A percentile compares a stretch with the other conserved stretches of the same genome.
Evolutionary conservation across 2,113 vertebrate species (phyloP).

Genomic region (Mystacornis crossleyi): DNA sequence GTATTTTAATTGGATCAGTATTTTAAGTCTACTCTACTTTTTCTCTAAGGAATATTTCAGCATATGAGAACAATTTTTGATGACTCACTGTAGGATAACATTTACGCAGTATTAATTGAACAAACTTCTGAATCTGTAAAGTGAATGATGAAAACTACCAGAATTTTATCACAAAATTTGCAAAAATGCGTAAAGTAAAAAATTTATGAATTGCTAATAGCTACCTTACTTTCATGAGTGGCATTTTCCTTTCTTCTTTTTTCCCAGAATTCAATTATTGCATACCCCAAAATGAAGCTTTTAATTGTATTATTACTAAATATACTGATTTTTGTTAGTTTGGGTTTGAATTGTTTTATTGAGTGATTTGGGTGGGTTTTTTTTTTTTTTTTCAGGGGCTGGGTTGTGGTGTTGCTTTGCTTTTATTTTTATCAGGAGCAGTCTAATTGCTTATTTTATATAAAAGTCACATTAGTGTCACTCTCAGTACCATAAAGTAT

Average conservation of each 20-base stretch:
- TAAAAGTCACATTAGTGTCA: neutral
- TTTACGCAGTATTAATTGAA: neutral
- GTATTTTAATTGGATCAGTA: neutral
- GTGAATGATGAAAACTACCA: neutral
- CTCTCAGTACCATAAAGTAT: neutral
- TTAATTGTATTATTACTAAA: neutral
- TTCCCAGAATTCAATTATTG: neutral
- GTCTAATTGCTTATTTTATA: neutral
- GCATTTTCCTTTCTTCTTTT: neutral
- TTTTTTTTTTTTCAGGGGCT: neutral
- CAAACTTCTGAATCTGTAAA: neutral
- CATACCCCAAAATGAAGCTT: neutral
- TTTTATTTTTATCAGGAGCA: neutral
- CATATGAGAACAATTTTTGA: neutral
- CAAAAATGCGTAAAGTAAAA: neutral
- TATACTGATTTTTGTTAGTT: neutral
- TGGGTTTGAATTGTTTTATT: neutral
- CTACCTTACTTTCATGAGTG: neutral
- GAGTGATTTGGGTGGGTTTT: accelerated
- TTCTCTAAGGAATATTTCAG: neutral
- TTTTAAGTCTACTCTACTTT: neutral
- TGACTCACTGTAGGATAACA: neutral
- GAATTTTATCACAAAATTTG: neutral
- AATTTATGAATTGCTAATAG: neutral
- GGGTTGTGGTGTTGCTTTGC: neutral